Conservation (phyloP, 2,797 vertebrate genomes). For the Brachyrhaphis roseni region DNA sequence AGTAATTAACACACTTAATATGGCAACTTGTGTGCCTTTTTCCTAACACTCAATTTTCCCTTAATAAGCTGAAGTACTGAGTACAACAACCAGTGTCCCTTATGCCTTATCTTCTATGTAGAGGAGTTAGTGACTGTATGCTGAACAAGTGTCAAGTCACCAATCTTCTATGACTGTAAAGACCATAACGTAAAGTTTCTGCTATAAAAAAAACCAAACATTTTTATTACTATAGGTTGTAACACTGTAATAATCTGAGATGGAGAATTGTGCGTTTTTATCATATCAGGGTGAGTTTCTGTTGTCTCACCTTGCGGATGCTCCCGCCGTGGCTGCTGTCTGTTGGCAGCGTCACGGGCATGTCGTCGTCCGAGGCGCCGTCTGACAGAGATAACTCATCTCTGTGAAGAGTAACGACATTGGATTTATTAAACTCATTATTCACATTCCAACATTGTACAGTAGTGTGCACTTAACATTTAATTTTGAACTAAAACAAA, state of each 20-base stretch:
- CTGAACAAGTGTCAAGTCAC: not conserved
- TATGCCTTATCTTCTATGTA: not conserved
- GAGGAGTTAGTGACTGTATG: not conserved
- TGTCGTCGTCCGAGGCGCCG: slow-evolving; percentile 64
- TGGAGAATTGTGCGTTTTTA: not conserved
- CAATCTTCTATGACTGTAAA: not conserved
- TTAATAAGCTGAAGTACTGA: not conserved
- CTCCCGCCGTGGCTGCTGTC: slow-evolving; percentile 64
- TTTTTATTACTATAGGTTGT: not conserved
- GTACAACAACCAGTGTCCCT: not conserved
- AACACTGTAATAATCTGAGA: not conserved
- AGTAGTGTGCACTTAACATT: too few species aligned
- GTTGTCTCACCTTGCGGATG: slow-evolving; percentile 72
- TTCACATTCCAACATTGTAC: not conserved
- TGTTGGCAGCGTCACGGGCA: slow-evolving; percentile 37
- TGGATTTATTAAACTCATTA: not conserved
- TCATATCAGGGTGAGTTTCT: not conserved
- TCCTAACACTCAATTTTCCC: slow-evolving; percentile 1
- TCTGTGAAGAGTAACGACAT: slow-evolving; percentile 31
- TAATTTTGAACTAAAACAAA: rapidly evolving
- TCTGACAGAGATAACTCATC: slow-evolving; percentile 70
- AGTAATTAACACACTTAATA: not conserved
- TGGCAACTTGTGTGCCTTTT: not conserved
- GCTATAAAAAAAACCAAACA: not conserved
- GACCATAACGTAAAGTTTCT: not conserved